These are phyloP conservation scores for Glomeris marginata DNA, from an alignment of 2,888 invertebrate genomes.

Conservation along the genomic window DNA sequence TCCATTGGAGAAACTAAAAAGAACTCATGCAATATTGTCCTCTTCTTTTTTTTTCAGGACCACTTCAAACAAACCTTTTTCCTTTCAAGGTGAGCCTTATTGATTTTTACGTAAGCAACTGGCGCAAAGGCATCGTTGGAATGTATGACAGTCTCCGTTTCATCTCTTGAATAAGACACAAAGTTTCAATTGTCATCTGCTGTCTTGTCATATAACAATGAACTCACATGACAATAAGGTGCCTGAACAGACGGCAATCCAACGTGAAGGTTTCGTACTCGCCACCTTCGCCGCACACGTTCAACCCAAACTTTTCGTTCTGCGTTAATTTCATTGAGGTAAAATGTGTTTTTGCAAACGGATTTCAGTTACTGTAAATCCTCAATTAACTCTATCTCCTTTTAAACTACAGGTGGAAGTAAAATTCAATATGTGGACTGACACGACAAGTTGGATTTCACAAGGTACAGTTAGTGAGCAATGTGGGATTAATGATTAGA, in stretches of 20 bases:
- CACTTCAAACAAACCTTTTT: conserved; percentile 31
- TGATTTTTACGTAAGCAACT: conserved; percentile 83
- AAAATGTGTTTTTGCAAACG: too few relatives aligned
- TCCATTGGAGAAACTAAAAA: neutral
- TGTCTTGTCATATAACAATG: too few relatives aligned
- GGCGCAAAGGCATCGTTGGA: conserved; percentile 86
- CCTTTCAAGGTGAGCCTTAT: conserved; percentile 59
- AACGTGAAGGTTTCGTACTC: conserved; percentile 97
- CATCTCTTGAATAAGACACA: conserved; percentile 45
- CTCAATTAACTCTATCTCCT: too few relatives aligned
- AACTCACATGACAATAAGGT: conserved; percentile 76
- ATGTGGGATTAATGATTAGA: too few relatives aligned
- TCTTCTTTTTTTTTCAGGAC: too few relatives aligned
- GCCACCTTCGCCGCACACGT: conserved; percentile 97
- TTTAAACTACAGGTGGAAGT: too few relatives aligned
- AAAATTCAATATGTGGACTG: too few relatives aligned
- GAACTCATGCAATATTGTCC: neutral
- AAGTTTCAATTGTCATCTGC: too few relatives aligned
- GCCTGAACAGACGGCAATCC: conserved; percentile 90
- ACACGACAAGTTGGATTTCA: too few relatives aligned
- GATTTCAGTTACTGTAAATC: too few relatives aligned
- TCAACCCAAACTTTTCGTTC: conserved; percentile 83
- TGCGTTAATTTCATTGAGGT: too few relatives aligned
- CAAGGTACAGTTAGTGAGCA: too few relatives aligned
- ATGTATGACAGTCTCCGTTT: conserved; percentile 71